These are phyloP conservation scores for Torymus aiolomorphi DNA, from an alignment of 2,888 invertebrate genomes.

Conservation along the genomic window DNA sequence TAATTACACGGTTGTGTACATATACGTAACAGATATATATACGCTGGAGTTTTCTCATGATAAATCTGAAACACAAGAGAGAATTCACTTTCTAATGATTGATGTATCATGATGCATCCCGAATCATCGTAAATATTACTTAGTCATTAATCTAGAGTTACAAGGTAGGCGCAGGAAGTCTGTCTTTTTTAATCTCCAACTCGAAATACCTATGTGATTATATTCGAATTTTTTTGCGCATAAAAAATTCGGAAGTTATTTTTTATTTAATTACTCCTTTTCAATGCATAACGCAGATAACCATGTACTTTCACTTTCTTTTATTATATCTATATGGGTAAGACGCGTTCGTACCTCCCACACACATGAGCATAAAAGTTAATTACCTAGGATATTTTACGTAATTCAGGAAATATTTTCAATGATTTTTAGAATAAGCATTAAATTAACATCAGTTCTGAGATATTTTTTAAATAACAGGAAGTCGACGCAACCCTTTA, in stretches of 20 bases:
- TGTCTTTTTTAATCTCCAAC: background rate
- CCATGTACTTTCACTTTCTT: slow-evolving; percentile 1
- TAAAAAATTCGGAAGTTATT: slow-evolving; percentile 5
- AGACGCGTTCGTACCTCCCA: too few relatives aligned
- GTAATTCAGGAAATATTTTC: too few relatives aligned
- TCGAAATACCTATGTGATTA: background rate
- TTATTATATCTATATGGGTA: too few relatives aligned
- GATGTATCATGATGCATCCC: background rate
- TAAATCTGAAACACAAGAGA: background rate
- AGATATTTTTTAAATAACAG: too few relatives aligned
- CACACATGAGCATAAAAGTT: too few relatives aligned
- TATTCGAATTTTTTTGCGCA: background rate
- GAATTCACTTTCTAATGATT: slow-evolving; percentile 17
- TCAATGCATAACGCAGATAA: background rate
- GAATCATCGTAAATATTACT: slow-evolving; percentile 3
- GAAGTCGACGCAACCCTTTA: too few relatives aligned
- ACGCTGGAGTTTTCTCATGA: background rate
- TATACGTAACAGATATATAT: background rate
- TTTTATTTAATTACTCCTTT: background rate
- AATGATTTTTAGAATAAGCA: too few relatives aligned
- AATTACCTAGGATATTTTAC: too few relatives aligned
- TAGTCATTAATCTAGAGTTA: slow-evolving; percentile 1
- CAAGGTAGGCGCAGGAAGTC: background rate
- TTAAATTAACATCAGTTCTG: too few relatives aligned
- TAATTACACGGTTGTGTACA: slow-evolving; percentile 1